Evolutionary conservation across 1,140 invertebrate species (phyloP).

Genomic region (Dinoponera quadriceps): DNA sequence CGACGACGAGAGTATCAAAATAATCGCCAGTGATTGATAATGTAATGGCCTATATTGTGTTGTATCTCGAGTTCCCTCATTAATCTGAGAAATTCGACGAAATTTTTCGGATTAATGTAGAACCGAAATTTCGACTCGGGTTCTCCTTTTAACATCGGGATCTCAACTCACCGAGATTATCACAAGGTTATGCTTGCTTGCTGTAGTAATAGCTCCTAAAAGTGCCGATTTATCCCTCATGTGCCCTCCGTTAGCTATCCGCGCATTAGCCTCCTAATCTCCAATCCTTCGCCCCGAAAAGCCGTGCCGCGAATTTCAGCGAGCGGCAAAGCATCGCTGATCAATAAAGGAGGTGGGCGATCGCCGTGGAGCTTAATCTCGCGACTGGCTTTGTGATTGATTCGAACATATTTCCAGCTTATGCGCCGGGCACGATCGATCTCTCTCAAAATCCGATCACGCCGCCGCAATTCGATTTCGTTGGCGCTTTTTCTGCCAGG

Average conservation of each 20-base stretch:
- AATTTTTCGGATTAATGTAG: no score
- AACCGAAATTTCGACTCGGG: no score
- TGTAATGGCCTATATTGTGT: no score
- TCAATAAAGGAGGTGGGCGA: constrained; percentile 61
- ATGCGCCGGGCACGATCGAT: constrained; percentile 62
- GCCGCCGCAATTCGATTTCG: not conserved
- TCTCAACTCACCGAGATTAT: not conserved
- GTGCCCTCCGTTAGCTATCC: constrained; percentile 28
- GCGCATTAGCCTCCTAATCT: constrained; percentile 53
- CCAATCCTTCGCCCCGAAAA: constrained; percentile 44
- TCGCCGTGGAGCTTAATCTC: constrained; percentile 63
- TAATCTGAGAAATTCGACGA: no score
- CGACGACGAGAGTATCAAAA: no score
- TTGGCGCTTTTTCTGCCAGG: constrained; percentile 31
- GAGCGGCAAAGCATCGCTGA: constrained; percentile 36
- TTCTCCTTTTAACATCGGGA: not conserved
- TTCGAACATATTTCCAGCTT: constrained; percentile 71
- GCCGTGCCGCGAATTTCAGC: constrained; percentile 41
- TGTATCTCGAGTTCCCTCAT: no score
- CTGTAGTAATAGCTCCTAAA: constrained; percentile 1
- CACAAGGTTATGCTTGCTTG: not conserved
- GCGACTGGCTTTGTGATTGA: constrained; percentile 71
- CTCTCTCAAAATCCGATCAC: constrained; percentile 49
- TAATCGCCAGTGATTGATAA: no score
- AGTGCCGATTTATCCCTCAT: constrained; percentile 48